A percentile compares a stretch with the other conserved stretches of the same genome.
These are phyloP conservation scores for Ochotona curzoniae DNA, from an alignment of 2,113 vertebrate species.

Conservation along the genomic window DNA sequence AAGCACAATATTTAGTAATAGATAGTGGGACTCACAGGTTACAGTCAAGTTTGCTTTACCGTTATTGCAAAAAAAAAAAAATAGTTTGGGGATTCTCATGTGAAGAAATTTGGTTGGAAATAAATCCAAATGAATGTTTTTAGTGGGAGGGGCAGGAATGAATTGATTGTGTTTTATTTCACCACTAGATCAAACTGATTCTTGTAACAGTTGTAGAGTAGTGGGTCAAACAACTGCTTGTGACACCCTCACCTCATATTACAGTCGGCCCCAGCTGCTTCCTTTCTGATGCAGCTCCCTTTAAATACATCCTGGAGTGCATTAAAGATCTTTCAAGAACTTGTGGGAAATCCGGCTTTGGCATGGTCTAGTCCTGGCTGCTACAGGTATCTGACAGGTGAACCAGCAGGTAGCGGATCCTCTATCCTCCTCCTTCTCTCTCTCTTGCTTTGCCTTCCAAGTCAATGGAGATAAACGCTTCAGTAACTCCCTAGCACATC, in stretches of 20 bases:
- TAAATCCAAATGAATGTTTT: not conserved
- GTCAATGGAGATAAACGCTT: not conserved
- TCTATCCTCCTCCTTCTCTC: too few species aligned
- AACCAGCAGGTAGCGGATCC: too few species aligned
- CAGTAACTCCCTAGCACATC: not conserved
- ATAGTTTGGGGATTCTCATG: not conserved
- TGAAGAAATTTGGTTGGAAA: not conserved
- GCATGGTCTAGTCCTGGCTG: too few species aligned
- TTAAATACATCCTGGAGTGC: too few species aligned
- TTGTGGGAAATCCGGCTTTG: too few species aligned
- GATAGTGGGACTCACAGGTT: not conserved
- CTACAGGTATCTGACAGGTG: too few species aligned
- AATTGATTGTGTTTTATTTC: not conserved
- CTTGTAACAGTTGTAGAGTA: not conserved
- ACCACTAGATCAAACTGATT: not conserved
- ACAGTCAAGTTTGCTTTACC: not conserved
- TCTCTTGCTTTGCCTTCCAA: too few species aligned
- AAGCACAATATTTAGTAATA: not conserved
- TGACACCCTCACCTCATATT: too few species aligned
- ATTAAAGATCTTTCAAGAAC: too few species aligned
- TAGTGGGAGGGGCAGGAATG: not conserved
- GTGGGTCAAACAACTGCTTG: too few species aligned
- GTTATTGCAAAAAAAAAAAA: not conserved
- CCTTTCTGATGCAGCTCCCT: too few species aligned
- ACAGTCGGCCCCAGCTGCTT: too few species aligned